Evolutionary conservation across 2,888 invertebrate species (phyloP).

Genomic region (Ceraclea dissimilis): DNA sequence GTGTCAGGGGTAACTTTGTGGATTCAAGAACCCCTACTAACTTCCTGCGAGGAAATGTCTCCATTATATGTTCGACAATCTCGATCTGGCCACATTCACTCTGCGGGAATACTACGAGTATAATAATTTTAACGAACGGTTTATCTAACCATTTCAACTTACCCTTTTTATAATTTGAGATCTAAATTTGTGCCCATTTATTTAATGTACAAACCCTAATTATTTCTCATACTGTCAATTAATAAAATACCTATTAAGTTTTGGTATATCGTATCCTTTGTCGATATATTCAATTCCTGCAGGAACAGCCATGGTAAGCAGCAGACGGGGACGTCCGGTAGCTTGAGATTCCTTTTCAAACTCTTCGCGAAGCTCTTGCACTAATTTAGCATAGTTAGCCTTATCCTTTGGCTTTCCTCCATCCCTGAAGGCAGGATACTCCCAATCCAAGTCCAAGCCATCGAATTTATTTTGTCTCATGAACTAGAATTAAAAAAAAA

Average conservation of each 20-base stretch:
- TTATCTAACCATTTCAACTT: too few species aligned
- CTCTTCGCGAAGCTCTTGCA: constrained; percentile 82
- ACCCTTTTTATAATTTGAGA: too few species aligned
- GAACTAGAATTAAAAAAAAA: constrained; percentile 42
- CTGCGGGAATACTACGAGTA: too few species aligned
- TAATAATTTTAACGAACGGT: too few species aligned
- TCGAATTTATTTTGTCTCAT: constrained; percentile 88
- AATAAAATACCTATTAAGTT: constrained; percentile 76
- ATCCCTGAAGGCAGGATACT: constrained; percentile 75
- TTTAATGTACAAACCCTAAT: too few species aligned
- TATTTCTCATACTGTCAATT: too few species aligned
- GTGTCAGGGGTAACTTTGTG: too few species aligned
- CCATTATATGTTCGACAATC: too few species aligned
- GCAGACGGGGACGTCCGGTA: constrained; percentile 68
- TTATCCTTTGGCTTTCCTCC: constrained; percentile 74
- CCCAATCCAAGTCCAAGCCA: constrained; percentile 90
- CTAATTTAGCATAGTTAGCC: constrained; percentile 81
- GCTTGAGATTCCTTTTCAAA: constrained; percentile 80
- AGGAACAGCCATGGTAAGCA: constrained; percentile 90
- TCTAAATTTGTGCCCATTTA: too few species aligned
- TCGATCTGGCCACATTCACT: too few species aligned
- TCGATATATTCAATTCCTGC: constrained; percentile 90
- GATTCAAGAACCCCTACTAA: too few species aligned
- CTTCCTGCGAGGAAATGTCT: too few species aligned
- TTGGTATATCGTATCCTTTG: constrained; percentile 86